These are phyloP conservation scores for Palaemon carinicauda DNA, from an alignment of 1,140 invertebrate genomes.

Conservation along the genomic window DNA sequence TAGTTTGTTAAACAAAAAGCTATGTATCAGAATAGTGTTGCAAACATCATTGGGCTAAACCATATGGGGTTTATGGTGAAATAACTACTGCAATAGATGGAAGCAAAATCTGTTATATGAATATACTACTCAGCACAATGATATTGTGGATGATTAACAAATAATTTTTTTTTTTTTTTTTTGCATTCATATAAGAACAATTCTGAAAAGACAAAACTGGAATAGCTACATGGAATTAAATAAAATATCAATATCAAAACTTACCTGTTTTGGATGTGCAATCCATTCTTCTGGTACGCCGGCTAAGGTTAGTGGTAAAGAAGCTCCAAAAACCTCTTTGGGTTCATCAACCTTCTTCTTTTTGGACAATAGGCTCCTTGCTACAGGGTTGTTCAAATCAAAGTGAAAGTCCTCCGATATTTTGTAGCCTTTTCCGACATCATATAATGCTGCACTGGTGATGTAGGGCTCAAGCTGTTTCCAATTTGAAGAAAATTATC, in stretches of 20 bases:
- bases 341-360: slow-evolving; percentile 60
- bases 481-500: neutral
- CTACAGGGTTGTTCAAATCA: slow-evolving; percentile 80
- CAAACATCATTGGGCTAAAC: too few relatives aligned
- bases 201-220: too few relatives aligned
- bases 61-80: too few relatives aligned
- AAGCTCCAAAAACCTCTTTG: slow-evolving; percentile 70
- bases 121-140: too few relatives aligned
- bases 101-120: too few relatives aligned
- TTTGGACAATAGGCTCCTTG: slow-evolving; percentile 70
- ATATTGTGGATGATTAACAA: too few relatives aligned
- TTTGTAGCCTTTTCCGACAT: slow-evolving; percentile 84
- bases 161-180: too few relatives aligned
- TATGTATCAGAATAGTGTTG: too few relatives aligned
- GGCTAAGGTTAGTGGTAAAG: slow-evolving; percentile 67
- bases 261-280: slow-evolving; percentile 70
- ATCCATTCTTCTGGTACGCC: slow-evolving; percentile 74
- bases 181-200: neutral
- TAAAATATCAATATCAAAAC: neutral
- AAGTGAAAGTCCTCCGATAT: slow-evolving; percentile 94
- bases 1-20: too few relatives aligned
- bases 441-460: slow-evolving; percentile 84
- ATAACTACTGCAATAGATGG: too few relatives aligned
- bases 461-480: slow-evolving; percentile 87
- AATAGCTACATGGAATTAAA: too few relatives aligned